Percentiles rank a stretch among this genome's conserved stretches.
Evolutionary conservation across 2,113 vertebrate genomes (phyloP).

Genomic region (Pseudonaja textilis): DNA sequence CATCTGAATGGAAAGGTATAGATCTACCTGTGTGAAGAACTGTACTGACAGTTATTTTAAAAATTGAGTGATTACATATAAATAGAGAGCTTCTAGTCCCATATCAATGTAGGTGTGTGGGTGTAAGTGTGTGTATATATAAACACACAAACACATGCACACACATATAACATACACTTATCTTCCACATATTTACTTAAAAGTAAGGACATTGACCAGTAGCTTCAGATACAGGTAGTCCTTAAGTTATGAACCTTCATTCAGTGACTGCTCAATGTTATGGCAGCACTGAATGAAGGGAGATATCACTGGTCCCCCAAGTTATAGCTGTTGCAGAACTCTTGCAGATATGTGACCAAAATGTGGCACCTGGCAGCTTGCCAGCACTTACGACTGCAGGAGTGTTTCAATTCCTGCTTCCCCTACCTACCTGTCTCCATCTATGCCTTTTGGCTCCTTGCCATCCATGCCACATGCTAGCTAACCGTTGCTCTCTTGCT

Average conservation of each 20-base stretch:
- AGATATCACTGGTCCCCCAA: not conserved
- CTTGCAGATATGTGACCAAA: not conserved
- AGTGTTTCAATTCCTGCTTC: not conserved
- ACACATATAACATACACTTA: not conserved
- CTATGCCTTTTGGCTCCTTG: not conserved
- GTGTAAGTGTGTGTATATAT: slow-evolving; percentile 17
- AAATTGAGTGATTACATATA: slow-evolving; percentile 43
- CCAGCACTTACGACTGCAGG: not conserved
- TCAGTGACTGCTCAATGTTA: not conserved
- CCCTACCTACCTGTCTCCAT: not conserved
- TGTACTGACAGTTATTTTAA: slow-evolving; percentile 7
- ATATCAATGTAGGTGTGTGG: slow-evolving; percentile 41
- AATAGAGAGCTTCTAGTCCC: not conserved
- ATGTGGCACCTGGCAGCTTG: not conserved
- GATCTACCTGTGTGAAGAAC: slow-evolving; percentile 10
- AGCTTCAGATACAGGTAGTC: not conserved
- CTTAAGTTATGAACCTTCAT: not conserved
- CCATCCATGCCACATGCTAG: not conserved
- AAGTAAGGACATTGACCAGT: not conserved
- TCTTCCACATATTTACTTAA: slow-evolving; percentile 3
- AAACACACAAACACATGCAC: not conserved
- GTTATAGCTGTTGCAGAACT: not conserved
- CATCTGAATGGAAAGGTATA: slow-evolving; percentile 35
- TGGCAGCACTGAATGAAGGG: not conserved
- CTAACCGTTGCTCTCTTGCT: not conserved